Evolutionary conservation across 2,113 vertebrate genomes (phyloP).

Genomic region (Poeciliopsis turrubarensis): DNA sequence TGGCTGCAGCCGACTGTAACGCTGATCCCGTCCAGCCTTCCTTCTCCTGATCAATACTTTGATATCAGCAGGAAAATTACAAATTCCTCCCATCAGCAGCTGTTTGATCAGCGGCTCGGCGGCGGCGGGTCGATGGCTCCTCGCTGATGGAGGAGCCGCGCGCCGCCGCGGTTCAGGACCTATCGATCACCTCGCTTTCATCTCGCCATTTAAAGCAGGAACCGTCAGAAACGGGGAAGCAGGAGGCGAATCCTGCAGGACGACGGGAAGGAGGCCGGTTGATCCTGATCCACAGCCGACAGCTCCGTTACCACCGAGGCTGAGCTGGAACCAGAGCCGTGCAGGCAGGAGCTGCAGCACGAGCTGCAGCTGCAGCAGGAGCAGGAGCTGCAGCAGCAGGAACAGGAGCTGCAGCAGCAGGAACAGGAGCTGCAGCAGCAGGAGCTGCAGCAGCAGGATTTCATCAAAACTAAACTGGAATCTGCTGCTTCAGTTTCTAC

Average conservation of each 20-base stretch:
- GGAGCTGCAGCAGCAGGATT: no score
- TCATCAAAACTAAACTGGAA: no score
- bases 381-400: no score
- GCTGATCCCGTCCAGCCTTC: slow-evolving; percentile 5
- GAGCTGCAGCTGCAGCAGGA: no score
- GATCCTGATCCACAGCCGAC: no score
- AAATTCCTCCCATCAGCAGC: slow-evolving; percentile 32
- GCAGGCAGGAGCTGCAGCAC: no score
- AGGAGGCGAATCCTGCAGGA: not conserved
- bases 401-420: no score
- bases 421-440: no score
- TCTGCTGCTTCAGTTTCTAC: no score
- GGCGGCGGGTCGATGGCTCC: slow-evolving; percentile 25
- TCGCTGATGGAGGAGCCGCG: slow-evolving; percentile 12
- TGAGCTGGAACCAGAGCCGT: no score
- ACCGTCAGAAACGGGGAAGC: not conserved
- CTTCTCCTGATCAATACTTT: slow-evolving; percentile 25
- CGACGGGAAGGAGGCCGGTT: not conserved
- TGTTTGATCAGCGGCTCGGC: slow-evolving; percentile 19
- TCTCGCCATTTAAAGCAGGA: slow-evolving; percentile 25
- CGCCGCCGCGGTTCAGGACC: slow-evolving; percentile 2
- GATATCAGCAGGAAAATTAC: slow-evolving; percentile 39
- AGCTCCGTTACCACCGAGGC: no score
- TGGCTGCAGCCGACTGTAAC: no score
- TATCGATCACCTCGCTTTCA: slow-evolving; percentile 31